Percentiles rank a stretch among this genome's conserved stretches.
These are phyloP conservation scores for Pimephales promelas DNA, from an alignment of 2,113 vertebrate genomes.

Conservation along the genomic window DNA sequence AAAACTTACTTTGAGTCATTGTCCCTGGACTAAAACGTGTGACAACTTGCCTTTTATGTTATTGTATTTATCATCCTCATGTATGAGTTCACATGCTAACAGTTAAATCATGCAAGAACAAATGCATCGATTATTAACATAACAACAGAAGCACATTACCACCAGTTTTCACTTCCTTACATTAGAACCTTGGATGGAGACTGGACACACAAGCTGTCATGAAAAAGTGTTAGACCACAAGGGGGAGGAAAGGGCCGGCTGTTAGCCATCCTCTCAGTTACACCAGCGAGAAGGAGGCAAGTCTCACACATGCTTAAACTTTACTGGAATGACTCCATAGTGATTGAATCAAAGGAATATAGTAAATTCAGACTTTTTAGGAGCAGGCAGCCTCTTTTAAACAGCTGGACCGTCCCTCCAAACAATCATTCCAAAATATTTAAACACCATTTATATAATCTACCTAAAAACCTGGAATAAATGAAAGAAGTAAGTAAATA, in stretches of 20 bases:
- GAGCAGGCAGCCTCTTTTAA: neutral
- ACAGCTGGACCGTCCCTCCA: neutral
- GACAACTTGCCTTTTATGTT: neutral
- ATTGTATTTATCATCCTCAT: neutral
- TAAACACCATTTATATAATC: neutral
- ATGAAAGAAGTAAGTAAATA: neutral
- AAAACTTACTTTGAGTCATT: neutral
- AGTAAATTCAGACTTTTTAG: conserved; percentile 6
- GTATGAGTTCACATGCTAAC: neutral
- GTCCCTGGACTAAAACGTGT: neutral
- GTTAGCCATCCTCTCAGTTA: conserved; percentile 43
- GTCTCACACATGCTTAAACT: conserved; percentile 38
- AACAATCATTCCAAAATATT: conserved; percentile 10
- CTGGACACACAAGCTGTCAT: conserved; percentile 51
- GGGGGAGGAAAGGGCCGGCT: conserved; percentile 69
- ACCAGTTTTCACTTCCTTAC: conserved; percentile 64
- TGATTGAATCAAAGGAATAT: neutral
- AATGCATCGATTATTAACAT: conserved; percentile 60
- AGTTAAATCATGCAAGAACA: neutral
- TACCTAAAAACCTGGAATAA: neutral
- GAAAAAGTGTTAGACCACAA: conserved; percentile 67
- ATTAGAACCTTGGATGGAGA: conserved; percentile 57
- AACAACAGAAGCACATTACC: conserved; percentile 51
- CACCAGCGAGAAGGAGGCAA: conserved; percentile 26
- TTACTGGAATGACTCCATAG: conserved; percentile 48